Evolutionary conservation across 2,888 invertebrate species (phyloP).

Genomic region (Liodrosophila aerea): DNA sequence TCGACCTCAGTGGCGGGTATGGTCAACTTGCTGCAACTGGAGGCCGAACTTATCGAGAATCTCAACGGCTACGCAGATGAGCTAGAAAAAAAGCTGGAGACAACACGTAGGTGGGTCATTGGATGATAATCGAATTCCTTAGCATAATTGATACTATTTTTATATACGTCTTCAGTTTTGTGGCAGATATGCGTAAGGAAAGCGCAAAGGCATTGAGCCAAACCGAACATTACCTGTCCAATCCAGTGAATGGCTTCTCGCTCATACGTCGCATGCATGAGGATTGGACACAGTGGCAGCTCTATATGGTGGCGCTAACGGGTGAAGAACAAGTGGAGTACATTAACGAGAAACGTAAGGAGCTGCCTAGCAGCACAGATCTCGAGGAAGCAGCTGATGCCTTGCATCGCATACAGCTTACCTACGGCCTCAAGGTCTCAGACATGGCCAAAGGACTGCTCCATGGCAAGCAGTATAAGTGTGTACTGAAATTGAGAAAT

Average conservation of each 20-base stretch:
- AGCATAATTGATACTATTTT: not conserved
- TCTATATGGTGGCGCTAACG: constrained; percentile 62
- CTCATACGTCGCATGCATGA: constrained; percentile 74
- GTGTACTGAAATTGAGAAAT: constrained; percentile 24
- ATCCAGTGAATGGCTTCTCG: constrained; percentile 74
- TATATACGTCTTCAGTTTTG: constrained; percentile 46
- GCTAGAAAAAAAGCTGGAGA: constrained; percentile 64
- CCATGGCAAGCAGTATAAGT: constrained; percentile 90
- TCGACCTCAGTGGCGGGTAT: constrained; percentile 76
- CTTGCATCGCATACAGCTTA: constrained; percentile 93
- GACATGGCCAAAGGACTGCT: constrained; percentile 92
- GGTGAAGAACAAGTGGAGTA: constrained; percentile 52
- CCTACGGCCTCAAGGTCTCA: constrained; percentile 91
- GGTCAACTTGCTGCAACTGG: constrained; percentile 67
- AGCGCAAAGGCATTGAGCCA: constrained; percentile 48
- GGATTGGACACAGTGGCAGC: constrained; percentile 75
- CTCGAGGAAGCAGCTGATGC: constrained; percentile 96
- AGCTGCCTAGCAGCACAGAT: constrained; percentile 91
- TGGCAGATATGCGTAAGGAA: constrained; percentile 56
- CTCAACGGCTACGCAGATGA: constrained; percentile 64
- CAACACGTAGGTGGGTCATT: constrained; percentile 57
- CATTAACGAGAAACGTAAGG: constrained; percentile 32
- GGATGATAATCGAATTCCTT: not conserved
- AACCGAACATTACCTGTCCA: constrained; percentile 67
- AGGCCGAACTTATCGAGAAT: constrained; percentile 64